phyloP scores from a whole-genome alignment of 2,888 invertebrate species.

The Molanna angustata region DNA sequence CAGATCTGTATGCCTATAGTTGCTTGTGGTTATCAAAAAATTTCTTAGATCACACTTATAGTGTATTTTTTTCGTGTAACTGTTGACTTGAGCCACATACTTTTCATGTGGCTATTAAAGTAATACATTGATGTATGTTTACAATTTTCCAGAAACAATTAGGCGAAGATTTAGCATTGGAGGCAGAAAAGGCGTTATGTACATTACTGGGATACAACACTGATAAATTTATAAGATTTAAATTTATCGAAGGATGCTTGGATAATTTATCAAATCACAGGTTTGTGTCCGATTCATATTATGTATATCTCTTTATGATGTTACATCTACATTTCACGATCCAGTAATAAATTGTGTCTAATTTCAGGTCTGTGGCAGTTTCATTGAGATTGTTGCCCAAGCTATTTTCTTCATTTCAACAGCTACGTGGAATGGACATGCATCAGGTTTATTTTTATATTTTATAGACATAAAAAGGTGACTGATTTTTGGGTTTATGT shows the following conservation, averaged over 20 bases:
- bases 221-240: conserved; percentile 85
- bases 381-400: conserved; percentile 87
- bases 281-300: conserved; percentile 41
- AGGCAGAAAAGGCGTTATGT: conserved; percentile 90
- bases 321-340: neutral
- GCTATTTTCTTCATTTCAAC: conserved; percentile 86
- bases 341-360: too few relatives aligned
- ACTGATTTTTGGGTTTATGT: too few relatives aligned
- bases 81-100: too few relatives aligned
- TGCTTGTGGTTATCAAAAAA: too few relatives aligned
- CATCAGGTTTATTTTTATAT: conserved; percentile 69
- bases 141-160: conserved; percentile 63
- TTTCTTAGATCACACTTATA: too few relatives aligned
- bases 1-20: too few relatives aligned
- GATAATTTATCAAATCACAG: conserved; percentile 84
- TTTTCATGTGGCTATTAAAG: too few relatives aligned
- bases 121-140: too few relatives aligned
- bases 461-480: too few relatives aligned
- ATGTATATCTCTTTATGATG: neutral
- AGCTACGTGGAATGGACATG: conserved; percentile 82
- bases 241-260: conserved; percentile 92
- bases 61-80: too few relatives aligned
- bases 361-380: conserved; percentile 77
- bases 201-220: conserved; percentile 87
- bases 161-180: conserved; percentile 87